phyloP scores from a whole-genome alignment of 2,888 invertebrate genomes.

The Melangyna quadrimaculata region DNA sequence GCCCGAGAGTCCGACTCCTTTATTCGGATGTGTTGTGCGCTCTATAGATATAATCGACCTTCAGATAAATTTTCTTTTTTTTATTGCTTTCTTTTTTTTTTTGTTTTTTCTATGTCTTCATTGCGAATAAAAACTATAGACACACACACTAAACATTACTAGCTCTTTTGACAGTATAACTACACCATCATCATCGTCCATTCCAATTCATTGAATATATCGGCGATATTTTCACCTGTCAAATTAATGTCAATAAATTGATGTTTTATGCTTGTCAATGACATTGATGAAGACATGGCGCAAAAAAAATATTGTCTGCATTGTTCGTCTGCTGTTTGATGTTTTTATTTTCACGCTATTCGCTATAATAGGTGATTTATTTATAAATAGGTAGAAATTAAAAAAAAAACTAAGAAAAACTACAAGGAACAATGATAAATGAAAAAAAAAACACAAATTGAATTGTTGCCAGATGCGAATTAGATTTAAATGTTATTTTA shows the following conservation, averaged over 20 bases:
- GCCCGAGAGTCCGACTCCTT: conserved; percentile 18
- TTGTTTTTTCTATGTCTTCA: conserved; percentile 13
- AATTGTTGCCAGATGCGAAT: conserved; percentile 70
- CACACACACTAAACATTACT: background rate
- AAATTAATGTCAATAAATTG: conserved; percentile 70
- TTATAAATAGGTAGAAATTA: conserved; percentile 26
- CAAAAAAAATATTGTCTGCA: conserved; percentile 26
- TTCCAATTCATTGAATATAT: conserved; percentile 35
- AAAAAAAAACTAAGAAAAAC: conserved; percentile 16
- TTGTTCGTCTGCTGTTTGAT: background rate
- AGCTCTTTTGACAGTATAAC: conserved; percentile 25
- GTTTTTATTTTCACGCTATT: conserved; percentile 2
- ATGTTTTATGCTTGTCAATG: conserved; percentile 57
- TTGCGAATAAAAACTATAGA: conserved; percentile 47
- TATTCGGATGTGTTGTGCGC: background rate
- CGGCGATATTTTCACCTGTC: conserved; percentile 69
- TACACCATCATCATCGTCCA: conserved; percentile 19
- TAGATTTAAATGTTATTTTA: conserved; percentile 60
- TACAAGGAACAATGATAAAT: conserved; percentile 16
- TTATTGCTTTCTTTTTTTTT: background rate
- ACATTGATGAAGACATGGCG: conserved; percentile 59
- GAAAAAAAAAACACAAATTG: conserved; percentile 42
- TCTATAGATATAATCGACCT: conserved; percentile 40
- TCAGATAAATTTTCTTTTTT: conserved; percentile 33
- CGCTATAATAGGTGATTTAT: conserved; percentile 50